Conservation (phyloP, 2,888 invertebrate genomes). For the Pycnomerus fuliginosus region DNA sequence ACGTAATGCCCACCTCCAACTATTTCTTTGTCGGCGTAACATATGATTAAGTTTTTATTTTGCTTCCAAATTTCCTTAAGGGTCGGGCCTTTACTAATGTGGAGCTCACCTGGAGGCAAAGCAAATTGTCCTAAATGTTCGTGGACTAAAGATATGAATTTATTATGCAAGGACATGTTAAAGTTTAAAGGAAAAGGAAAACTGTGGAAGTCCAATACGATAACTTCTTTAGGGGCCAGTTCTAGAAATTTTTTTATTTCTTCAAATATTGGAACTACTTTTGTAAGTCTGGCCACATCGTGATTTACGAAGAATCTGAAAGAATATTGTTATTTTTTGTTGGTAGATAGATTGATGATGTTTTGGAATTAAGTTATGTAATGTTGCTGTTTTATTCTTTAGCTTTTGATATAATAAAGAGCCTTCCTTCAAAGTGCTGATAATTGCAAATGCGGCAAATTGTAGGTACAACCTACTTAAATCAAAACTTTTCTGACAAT, state of each 20-base stretch:
- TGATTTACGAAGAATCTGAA: slow-evolving; percentile 77
- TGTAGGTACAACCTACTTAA: neutral
- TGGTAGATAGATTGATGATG: no score
- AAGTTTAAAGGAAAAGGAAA: slow-evolving; percentile 61
- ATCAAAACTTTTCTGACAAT: neutral
- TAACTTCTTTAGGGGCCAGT: slow-evolving; percentile 66
- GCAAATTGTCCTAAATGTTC: slow-evolving; percentile 57
- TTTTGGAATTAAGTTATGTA: no score
- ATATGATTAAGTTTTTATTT: slow-evolving; percentile 59
- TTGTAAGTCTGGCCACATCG: slow-evolving; percentile 68
- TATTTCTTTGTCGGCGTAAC: slow-evolving; percentile 58
- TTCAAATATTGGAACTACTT: slow-evolving; percentile 63
- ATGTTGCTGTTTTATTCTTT: no score
- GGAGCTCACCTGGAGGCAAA: slow-evolving; percentile 52
- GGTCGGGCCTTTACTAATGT: slow-evolving; percentile 55
- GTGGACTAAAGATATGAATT: slow-evolving; percentile 55
- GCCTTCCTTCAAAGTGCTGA: no score
- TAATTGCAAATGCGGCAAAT: no score
- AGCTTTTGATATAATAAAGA: no score
- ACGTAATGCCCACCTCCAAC: slow-evolving; percentile 49
- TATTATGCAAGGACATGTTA: slow-evolving; percentile 50
- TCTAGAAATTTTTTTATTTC: slow-evolving; percentile 70
- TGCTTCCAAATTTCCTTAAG: slow-evolving; percentile 60
- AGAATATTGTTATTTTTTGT: no score
- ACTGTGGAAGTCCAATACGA: slow-evolving; percentile 80